These are phyloP conservation scores for Anthopleura xanthogrammica DNA, from an alignment of 92 coral and sea anemone species.

Conservation along the genomic window DNA sequence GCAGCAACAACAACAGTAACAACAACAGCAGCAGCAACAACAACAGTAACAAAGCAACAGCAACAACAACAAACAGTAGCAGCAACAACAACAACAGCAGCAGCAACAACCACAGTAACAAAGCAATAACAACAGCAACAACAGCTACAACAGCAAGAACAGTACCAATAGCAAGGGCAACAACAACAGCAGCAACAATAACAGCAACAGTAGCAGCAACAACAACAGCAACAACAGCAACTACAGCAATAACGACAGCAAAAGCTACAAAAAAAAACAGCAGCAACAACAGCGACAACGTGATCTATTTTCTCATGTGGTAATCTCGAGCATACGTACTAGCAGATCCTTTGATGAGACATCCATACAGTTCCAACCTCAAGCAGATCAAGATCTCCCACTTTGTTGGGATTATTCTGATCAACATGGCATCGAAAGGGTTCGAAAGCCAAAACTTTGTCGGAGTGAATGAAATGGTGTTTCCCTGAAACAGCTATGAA, in stretches of 20 bases:
- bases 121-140: neutral
- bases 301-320: neutral
- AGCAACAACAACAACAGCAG: neutral
- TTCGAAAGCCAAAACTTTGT: conserved; percentile 53
- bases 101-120: neutral
- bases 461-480: conserved; percentile 21
- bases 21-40: neutral
- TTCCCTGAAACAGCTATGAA: conserved; percentile 47
- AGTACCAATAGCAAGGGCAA: neutral
- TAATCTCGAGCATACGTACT: conserved; percentile 26
- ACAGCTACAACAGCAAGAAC: neutral
- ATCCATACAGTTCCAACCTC: conserved; percentile 69
- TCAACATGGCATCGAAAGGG: conserved; percentile 70
- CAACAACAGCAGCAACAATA: neutral
- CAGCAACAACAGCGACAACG: neutral
- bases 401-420: conserved; percentile 58
- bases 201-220: neutral
- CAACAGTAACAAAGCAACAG: neutral
- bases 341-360: conserved; percentile 51
- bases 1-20: neutral
- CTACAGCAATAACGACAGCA: neutral
- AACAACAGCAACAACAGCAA: neutral
- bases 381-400: conserved; percentile 67
- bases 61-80: neutral
- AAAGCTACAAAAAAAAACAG: neutral